Conservation (phyloP, 2,113 vertebrate species). For the Jaculus jaculus region DNA sequence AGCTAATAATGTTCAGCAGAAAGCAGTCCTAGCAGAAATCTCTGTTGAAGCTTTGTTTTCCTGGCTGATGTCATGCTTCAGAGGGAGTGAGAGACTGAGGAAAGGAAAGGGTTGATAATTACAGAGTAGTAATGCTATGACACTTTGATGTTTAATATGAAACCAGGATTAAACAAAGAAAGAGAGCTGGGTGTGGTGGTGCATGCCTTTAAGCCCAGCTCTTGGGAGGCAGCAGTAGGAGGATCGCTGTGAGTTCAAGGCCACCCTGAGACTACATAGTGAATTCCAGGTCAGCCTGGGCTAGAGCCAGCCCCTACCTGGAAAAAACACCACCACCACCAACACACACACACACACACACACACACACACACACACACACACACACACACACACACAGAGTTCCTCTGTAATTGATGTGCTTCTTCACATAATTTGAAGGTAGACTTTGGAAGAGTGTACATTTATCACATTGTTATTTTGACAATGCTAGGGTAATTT, state of each 20-base stretch:
- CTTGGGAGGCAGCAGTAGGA: too few relatives aligned
- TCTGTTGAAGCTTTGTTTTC: neutral
- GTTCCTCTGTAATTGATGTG: neutral
- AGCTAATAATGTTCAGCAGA: neutral
- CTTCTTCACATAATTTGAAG: constrained; percentile 53
- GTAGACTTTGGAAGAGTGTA: constrained; percentile 31
- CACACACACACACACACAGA: neutral
- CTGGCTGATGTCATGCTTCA: neutral
- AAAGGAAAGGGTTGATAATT: neutral
- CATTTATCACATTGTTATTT: constrained; percentile 60
- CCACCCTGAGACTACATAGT: too few relatives aligned
- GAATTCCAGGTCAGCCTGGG: too few relatives aligned
- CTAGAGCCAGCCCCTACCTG: too few relatives aligned
- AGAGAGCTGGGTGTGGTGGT: too few relatives aligned
- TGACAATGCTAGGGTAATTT: constrained; percentile 66
- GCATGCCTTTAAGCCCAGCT: too few relatives aligned
- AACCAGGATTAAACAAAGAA: constrained; percentile 2
- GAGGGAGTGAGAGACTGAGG: neutral
- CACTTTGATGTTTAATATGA: neutral
- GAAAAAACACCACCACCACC: too few relatives aligned
- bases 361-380: too few relatives aligned
- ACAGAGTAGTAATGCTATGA: neutral
- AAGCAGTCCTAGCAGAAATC: neutral
- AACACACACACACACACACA: too few relatives aligned
- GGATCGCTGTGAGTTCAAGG: too few relatives aligned